Evolutionary conservation across 2,113 vertebrate genomes (phyloP), one percentile per base, ranked within the genome.

Genomic region (Poecile atricapillus): DNA sequence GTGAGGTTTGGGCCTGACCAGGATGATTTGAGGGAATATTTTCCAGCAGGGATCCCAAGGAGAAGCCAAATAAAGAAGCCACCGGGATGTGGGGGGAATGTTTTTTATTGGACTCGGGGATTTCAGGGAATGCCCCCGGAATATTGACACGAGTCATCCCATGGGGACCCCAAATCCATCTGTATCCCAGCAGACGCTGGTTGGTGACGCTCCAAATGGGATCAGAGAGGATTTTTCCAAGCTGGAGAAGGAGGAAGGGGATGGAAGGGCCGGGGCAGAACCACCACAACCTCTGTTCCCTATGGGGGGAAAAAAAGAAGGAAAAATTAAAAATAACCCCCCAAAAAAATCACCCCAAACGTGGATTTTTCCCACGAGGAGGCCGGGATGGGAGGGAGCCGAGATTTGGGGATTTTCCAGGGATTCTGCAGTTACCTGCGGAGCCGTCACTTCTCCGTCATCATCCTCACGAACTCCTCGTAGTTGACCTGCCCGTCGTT

Each of bases 391-490:
- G 53, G 21, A 17, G 10, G 22, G 7, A 33, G 1, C 39, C 17
- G 8, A 39, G 13, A 35, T 18, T 13, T 6, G 46, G 64, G 69
- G 33, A 18, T 35, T 69, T 41, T 19, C 52, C 53, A 13, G 0
- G 52, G 52, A 7, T 0, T 1, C 7, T 2, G 22, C 41, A 11
- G 4, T 90, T 87, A 95, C 93, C 94, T 77, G 49, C 0, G 15
- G 44, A 6, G 33, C 7, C 4, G 0, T 95, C 88, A 97, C 89
- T 97, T 97, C 92, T 96, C 96, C 30, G 64, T 96, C 96, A 97
- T 97, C 89, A 97, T 90, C 82, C 95, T 93, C 1, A 97, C 95
- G 0, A 97, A 96, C 85, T 97, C 96, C 74, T 97, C 95, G 15
- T 97, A 97, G 89, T 97, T 96, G 77, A 97, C 93, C 79, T 88